Evolutionary conservation across 2,113 vertebrate genomes (phyloP), one percentile per base, ranked within the genome.

Genomic region (Perca schrenkii): DNA sequence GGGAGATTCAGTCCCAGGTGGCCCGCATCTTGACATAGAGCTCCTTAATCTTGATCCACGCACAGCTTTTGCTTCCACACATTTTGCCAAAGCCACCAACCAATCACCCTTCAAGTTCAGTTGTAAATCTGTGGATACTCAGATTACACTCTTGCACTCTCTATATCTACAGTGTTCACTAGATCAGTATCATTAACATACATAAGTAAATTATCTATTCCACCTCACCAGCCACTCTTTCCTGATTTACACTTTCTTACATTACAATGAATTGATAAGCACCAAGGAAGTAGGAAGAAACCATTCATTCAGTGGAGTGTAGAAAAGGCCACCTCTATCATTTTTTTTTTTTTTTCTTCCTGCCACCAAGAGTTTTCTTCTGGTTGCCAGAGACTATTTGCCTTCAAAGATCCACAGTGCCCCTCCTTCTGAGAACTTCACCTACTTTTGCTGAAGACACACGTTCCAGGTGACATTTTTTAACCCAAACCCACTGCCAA

Each of bases 1-100:
- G 6, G 4, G 96, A 98, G 43, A 93, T 99, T 76, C 97, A 95
- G 90, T 93, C 96, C 64, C 96, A 98, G 88, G 97, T 96, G 91
- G 95, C 95, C 66, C 95, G 92, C 77, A 90, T 98, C 81, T 91
- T 97, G 86, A 92, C 91, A 2, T 96, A 95, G 68, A 75, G 50
- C 34, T 74, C 34, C 71, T 53, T 58, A 70, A 47, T 77, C 50
- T 57, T 47, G 28, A 28, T 71, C 56, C 46, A 40, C 52, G 46
- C 49, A 57, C 53, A 47, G 69, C 66, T 86, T 89, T 80, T 70
- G 67, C 79, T 83, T 85, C 40, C 17, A 46, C 31, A 62, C 40
- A 64, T 11, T 75, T 87, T 84, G 15, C 77, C 86, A 91, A 85
- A 87, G 80, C 64, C 74, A 58, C 65, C 65, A 46, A 61, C 61